phyloP scores from a whole-genome alignment of 2,797 vertebrate genomes.

The Gymnopithys bicolor region DNA sequence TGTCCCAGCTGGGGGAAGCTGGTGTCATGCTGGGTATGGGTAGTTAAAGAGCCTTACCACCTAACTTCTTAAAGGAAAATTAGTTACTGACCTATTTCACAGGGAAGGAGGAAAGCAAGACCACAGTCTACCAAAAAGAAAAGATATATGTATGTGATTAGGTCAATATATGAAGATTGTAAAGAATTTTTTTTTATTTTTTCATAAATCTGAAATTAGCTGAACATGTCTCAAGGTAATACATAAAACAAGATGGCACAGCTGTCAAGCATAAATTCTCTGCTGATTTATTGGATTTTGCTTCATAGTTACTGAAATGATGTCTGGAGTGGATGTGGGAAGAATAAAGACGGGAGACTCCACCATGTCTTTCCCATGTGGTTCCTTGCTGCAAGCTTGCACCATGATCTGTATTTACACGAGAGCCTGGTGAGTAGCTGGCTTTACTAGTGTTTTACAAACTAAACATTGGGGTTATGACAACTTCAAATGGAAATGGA shows the following conservation, averaged over 20 bases:
- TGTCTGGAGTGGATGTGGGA: neutral
- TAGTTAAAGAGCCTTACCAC: neutral
- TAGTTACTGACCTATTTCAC: neutral
- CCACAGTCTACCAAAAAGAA: neutral
- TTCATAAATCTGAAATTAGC: constrained; percentile 44
- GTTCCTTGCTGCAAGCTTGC: neutral
- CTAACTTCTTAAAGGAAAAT: neutral
- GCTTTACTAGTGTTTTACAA: neutral
- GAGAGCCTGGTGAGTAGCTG: neutral
- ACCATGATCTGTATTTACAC: neutral
- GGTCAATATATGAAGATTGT: neutral
- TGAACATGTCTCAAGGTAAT: constrained; percentile 4
- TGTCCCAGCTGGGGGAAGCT: neutral
- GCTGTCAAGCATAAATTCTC: neutral
- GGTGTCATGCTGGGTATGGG: neutral
- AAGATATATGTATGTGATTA: neutral
- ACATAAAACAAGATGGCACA: constrained; percentile 20
- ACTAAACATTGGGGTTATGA: neutral
- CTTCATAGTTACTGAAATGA: neutral
- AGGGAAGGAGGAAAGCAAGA: neutral
- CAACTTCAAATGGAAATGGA: neutral
- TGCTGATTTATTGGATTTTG: neutral
- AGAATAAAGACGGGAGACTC: neutral
- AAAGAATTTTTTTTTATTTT: neutral
- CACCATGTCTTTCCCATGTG: fast-evolving